Evolutionary conservation across 2,113 vertebrate species (phyloP).

Genomic region (Odocoileus virginianus): DNA sequence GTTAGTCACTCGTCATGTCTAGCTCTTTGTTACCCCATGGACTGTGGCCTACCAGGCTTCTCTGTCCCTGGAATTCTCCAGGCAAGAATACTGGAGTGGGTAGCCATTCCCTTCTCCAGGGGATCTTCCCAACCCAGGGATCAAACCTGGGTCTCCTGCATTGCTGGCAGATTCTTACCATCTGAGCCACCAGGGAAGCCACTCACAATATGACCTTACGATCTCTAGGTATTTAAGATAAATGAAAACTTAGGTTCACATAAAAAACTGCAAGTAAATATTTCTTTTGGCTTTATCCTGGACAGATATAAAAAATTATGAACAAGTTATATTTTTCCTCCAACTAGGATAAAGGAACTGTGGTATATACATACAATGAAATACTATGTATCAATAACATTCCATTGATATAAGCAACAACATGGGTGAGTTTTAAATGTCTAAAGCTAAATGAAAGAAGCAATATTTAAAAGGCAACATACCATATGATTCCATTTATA

Average conservation of each 20-base stretch:
- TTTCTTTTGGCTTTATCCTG: not conserved
- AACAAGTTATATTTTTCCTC: not conserved
- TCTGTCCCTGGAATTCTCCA: not conserved
- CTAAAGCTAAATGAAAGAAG: not conserved
- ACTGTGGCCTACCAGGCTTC: not conserved
- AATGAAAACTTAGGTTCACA: not conserved
- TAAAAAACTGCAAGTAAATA: not conserved
- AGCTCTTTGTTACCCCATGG: not conserved
- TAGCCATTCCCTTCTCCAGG: not conserved
- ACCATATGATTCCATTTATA: not conserved
- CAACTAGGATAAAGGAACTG: not conserved
- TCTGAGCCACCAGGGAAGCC: not conserved
- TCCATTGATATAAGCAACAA: not conserved
- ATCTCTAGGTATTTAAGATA: not conserved
- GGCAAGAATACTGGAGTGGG: not conserved
- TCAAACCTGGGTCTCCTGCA: not conserved
- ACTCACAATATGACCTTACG: not conserved
- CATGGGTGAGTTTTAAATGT: not conserved
- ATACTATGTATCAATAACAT: not conserved
- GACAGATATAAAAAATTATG: not conserved
- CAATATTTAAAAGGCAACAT: not conserved
- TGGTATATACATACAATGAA: not conserved
- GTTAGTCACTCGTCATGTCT: not conserved
- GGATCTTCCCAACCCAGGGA: not conserved
- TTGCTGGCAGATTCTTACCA: not conserved